Base-by-base conservation (phyloP, 2,797 vertebrate genomes). In the Staurois parvus region DNA sequence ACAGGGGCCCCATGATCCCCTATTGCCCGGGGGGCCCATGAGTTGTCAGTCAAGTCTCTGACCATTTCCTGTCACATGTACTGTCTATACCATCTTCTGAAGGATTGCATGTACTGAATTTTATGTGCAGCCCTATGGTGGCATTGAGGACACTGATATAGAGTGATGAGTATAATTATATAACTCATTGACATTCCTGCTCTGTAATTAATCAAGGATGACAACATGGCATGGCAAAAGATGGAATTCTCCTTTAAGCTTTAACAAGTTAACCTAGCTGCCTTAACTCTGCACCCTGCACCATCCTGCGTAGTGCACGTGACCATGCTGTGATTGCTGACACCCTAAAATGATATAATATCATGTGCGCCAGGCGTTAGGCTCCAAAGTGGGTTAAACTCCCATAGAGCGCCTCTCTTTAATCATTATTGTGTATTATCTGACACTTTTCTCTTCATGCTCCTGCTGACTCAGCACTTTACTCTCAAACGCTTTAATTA, bases 381-480 rank as follows among this genome's bases (percentile, higher is more conserved):
- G 79, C 64, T 76, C 84, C 74, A 78, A 81, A 72, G 79, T 78
- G 85, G 74, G 79, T 83, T 83, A 72, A 86, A 83, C 67, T 77
- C 72, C 85, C 79, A 78, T 29, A 86, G 85, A 86, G 69, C 66
- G 48, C 66, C 29, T 82, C 85, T 86, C 79, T 79, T 87, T 87
- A 87, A 87, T 87, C 80, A 87, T 87, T 79, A 83, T 87, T 87
- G 80, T 87, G 80, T 79, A 83, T 79, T 79, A 67, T 83, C 74
- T 79, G 80, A 87, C 85, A 87, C 68, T 74, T 86, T 74, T 69
- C 76, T 32, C 75, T 77, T 77, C 68, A 78, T 83, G 79, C 68
- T 72, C 74, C 68, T 79, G 85, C 85, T 87, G 85, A 87, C 62
- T 19, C 34, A 2, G 80, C 75, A 83, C 75, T 83, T 73, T 73